These are phyloP conservation scores for Drosophila antonietae DNA, from an alignment of 2,888 invertebrate genomes.

Conservation along the genomic window DNA sequence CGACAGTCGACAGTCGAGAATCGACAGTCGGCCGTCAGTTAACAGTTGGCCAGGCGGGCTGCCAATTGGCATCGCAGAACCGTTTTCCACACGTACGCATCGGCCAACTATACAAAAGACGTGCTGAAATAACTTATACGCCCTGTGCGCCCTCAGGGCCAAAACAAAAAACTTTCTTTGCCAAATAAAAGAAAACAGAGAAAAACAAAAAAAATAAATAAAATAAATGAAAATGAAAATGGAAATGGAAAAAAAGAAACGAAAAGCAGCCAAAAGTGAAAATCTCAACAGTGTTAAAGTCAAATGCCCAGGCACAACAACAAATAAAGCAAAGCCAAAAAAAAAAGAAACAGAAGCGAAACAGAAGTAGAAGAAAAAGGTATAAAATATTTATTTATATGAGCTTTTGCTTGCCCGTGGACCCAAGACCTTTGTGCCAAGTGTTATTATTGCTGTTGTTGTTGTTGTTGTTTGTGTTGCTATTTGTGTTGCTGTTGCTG, in stretches of 20 bases:
- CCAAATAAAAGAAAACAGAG: conserved; percentile 37
- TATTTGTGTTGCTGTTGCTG: conserved; percentile 24
- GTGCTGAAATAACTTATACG: conserved; percentile 78
- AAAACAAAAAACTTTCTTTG: conserved; percentile 54
- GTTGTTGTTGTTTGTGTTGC: conserved; percentile 17
- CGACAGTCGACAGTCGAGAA: conserved; percentile 3
- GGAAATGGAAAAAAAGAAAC: conserved; percentile 7
- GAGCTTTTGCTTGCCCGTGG: conserved; percentile 61
- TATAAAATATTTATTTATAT: conserved; percentile 76
- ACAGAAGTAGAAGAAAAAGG: conserved; percentile 46
- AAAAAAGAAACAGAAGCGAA: conserved; percentile 17
- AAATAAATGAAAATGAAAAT: conserved; percentile 32
- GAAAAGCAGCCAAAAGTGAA: conserved; percentile 63
- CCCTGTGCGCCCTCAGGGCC: conserved; percentile 63
- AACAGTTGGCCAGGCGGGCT: conserved; percentile 11
- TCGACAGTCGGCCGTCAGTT: background rate
- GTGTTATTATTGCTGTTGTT: conserved; percentile 54
- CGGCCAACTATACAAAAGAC: conserved; percentile 69
- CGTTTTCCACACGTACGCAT: conserved; percentile 80
- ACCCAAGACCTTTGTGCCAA: conserved; percentile 63
- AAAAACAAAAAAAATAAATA: conserved; percentile 19
- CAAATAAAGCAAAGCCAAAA: conserved; percentile 10
- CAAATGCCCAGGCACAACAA: conserved; percentile 52
- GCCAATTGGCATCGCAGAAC: conserved; percentile 32
- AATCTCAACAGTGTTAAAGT: conserved; percentile 74